Evolutionary conservation across 2,888 invertebrate genomes (phyloP), one percentile per base, ranked within the genome.

Genomic region (Anodontia alba): DNA sequence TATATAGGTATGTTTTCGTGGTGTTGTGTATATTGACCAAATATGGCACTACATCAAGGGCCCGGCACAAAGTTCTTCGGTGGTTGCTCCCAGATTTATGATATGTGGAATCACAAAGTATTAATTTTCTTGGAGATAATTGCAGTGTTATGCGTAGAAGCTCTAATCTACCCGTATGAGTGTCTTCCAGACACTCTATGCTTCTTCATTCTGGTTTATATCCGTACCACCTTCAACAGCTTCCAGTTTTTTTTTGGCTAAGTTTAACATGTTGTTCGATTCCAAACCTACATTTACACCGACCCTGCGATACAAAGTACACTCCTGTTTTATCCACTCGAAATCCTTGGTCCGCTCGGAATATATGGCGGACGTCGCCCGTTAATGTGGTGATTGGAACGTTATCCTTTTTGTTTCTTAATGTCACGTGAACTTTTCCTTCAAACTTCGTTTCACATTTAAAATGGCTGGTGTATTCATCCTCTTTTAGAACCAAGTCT

Each of bases 281-380:
- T 23, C 94, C 94, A 84, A 93, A 95, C 42, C 94, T 88, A 90
- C 94, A 95, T 80, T 92, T 92, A 87, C 94, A 94, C n/a, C 88
- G 87, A 1, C 94, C 94, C 29, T 88, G 83, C 0, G 93, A 93
- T 51, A 91, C 89, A 83, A 90, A 91, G 62, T 83, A 88, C 15
- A 87, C 83, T 0, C 91, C 91, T 10, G 87, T 81, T 70, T 90
- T 90, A 31, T 92, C 91, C 10, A 87, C 83, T 26, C 87, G 83
- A 78, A 93, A 93, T 38, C 90, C 92, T 57, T 89, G 87, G 49
- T 91, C 88, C 8, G 81, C 82, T 0, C 89, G 89, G 86, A 94
- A 92, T 68, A 94, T 90, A 71, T 93, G 92, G 57, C 88, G 87
- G 20, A 94, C 92, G 73, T 91, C 89, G 31, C 91, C 92, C 36